Percentiles rank a stretch among this genome's conserved stretches.
Conservation (phyloP, 2,113 vertebrate species). For the Monopterus albus region DNA sequence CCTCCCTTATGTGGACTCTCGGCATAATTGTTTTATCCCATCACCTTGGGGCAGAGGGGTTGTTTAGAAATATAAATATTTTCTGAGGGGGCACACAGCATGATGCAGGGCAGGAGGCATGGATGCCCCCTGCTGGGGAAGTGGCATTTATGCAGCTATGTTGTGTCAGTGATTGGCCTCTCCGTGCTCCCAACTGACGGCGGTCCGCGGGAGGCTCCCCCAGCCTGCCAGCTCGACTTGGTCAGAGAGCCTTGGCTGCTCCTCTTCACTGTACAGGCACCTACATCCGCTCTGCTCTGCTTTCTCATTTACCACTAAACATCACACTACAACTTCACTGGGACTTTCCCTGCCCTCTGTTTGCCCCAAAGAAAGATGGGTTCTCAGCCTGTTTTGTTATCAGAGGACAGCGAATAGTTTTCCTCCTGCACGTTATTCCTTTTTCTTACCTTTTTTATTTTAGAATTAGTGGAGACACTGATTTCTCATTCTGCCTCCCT, state of each 20-base stretch:
- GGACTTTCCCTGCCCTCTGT: constrained; percentile 22
- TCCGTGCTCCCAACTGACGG: constrained; percentile 81
- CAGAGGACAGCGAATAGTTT: too few species aligned
- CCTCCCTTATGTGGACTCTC: constrained; percentile 68
- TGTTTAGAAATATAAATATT: constrained; percentile 79
- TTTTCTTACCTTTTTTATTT: background rate
- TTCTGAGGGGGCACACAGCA: constrained; percentile 64
- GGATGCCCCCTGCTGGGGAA: constrained; percentile 86
- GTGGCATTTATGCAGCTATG: constrained; percentile 71
- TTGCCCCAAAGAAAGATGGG: constrained; percentile 2
- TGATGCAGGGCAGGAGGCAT: constrained; percentile 69
- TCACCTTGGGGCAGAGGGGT: constrained; percentile 74
- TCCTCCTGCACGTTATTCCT: background rate
- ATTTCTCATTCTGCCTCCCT: background rate
- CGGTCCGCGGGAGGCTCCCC: constrained; percentile 81
- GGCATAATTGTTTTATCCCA: constrained; percentile 76
- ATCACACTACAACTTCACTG: constrained; percentile 31
- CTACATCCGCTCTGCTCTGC: constrained; percentile 46
- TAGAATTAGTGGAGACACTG: background rate
- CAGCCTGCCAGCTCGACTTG: constrained; percentile 87
- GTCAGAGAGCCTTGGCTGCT: constrained; percentile 72
- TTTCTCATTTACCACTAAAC: constrained; percentile 19
- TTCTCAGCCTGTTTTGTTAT: background rate
- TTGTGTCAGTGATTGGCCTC: constrained; percentile 83
- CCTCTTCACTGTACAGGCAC: constrained; percentile 46